Conservation (phyloP, 2,888 invertebrate genomes). For the Acanthosepion pharaonis region DNA sequence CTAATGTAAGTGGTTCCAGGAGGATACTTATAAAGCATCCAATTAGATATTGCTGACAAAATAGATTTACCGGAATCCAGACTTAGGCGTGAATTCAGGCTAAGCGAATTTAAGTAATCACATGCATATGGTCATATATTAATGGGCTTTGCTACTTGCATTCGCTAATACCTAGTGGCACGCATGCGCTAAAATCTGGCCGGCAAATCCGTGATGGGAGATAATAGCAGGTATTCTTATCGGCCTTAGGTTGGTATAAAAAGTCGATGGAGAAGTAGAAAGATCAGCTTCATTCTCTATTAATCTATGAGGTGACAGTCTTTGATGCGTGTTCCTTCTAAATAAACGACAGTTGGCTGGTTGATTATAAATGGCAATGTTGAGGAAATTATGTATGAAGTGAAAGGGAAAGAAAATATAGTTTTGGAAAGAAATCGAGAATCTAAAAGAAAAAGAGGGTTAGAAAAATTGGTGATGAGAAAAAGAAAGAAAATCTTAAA, state of each 20-base stretch:
- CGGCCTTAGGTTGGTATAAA: neutral
- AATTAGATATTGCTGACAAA: neutral
- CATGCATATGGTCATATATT: neutral
- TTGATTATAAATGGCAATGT: neutral
- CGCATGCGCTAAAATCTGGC: neutral
- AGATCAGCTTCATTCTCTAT: neutral
- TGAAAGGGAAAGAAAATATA: neutral
- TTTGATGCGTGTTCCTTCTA: neutral
- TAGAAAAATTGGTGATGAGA: too few relatives aligned
- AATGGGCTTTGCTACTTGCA: neutral
- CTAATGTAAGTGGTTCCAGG: neutral
- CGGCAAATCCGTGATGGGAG: neutral
- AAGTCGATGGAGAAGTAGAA: neutral
- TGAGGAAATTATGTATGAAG: neutral
- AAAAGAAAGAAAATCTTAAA: too few relatives aligned
- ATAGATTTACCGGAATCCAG: neutral
- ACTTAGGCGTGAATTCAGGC: neutral
- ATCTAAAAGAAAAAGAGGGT: too few relatives aligned
- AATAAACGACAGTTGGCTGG: neutral
- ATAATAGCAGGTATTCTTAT: neutral
- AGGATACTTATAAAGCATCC: neutral
- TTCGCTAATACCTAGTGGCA: neutral
- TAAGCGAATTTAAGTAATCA: slow-evolving; percentile 21
- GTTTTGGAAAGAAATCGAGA: too few relatives aligned
- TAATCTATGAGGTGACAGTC: neutral